phyloP scores from a whole-genome alignment of 2,888 invertebrate genomes.

The Netelia fuscicornis region DNA sequence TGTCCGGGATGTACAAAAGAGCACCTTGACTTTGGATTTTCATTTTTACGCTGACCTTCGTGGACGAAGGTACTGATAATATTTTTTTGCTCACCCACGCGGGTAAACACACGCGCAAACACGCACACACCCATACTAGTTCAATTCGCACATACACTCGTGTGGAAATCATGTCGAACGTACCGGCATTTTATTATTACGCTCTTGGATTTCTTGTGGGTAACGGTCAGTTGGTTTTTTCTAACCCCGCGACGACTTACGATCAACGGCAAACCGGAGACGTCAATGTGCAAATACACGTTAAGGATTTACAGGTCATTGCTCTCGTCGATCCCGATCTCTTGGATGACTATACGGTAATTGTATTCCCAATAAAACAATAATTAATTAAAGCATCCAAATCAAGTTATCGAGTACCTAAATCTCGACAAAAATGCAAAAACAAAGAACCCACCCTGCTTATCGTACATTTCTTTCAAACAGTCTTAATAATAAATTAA shows the following conservation, averaged over 20 bases:
- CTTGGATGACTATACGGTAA: conserved; percentile 88
- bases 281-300: conserved; percentile 91
- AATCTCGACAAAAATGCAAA: not conserved
- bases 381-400: not conserved
- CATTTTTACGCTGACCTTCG: conserved; percentile 62
- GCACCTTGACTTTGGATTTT: conserved; percentile 45
- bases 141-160: not conserved
- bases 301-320: conserved; percentile 92
- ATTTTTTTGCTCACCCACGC: not conserved
- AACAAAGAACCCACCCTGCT: not conserved
- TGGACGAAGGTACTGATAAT: conserved; percentile 21
- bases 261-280: conserved; percentile 93
- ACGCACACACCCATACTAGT: not conserved
- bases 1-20: conserved; percentile 26
- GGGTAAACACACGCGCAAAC: not conserved
- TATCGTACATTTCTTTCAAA: no score
- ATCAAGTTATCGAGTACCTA: not conserved
- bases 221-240: conserved; percentile 79
- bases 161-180: conserved; percentile 57
- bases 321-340: conserved; percentile 88
- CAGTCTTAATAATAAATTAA: not conserved
- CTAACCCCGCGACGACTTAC: conserved; percentile 82
- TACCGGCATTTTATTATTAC: conserved; percentile 57
- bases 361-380: not conserved
- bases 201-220: conserved; percentile 85